phyloP scores from a whole-genome alignment of 2,888 invertebrate species.

The Eudemis profundana region DNA sequence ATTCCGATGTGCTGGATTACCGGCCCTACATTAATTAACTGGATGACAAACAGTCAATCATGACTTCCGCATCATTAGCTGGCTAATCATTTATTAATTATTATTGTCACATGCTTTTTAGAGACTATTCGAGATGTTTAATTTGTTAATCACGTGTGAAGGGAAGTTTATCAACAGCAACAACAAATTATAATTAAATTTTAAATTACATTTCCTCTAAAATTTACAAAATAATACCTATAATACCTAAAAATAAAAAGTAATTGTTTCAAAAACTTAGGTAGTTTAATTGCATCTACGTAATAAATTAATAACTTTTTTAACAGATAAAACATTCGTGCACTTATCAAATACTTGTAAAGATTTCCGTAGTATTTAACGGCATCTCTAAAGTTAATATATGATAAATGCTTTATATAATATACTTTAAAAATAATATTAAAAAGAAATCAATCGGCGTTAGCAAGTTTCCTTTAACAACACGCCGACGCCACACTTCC shows the following conservation, averaged over 20 bases:
- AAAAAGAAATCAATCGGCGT: neutral
- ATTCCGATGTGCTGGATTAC: conserved; percentile 33
- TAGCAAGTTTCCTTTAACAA: neutral
- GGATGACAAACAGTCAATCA: conserved; percentile 35
- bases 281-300: too few species aligned
- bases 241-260: too few species aligned
- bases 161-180: too few species aligned
- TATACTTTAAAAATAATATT: neutral
- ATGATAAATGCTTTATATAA: too few species aligned
- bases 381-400: neutral
- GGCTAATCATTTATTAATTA: conserved; percentile 30
- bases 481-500: neutral
- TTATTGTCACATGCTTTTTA: neutral
- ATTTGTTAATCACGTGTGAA: neutral
- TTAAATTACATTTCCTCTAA: too few species aligned
- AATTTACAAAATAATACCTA: too few species aligned
- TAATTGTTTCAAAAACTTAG: too few species aligned
- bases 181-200: too few species aligned
- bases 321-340: too few species aligned
- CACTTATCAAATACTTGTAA: too few species aligned
- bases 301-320: too few species aligned
- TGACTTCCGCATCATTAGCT: conserved; percentile 26
- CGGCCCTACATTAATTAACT: conserved; percentile 31
- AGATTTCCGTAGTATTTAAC: neutral
- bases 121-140: neutral